phyloP scores from a whole-genome alignment of 2,888 invertebrate genomes.

The Agapetus fuscipes region DNA sequence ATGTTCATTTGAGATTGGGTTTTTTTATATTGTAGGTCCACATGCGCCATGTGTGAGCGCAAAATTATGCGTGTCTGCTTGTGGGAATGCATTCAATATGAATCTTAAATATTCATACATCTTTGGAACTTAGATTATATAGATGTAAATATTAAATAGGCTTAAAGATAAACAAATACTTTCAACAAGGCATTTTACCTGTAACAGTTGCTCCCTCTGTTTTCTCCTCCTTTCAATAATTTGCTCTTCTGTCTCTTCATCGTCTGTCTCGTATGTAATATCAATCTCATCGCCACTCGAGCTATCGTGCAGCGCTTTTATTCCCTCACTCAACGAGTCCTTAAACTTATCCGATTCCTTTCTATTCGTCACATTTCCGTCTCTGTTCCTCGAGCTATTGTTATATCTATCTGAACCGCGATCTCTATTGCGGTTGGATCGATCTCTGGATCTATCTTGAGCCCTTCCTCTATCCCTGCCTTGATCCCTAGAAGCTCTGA shows the following conservation, averaged over 20 bases:
- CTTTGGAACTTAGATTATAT: too few species aligned
- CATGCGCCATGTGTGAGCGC: too few species aligned
- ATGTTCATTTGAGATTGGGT: too few species aligned
- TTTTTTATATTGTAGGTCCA: too few species aligned
- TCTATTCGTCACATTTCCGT: conserved; percentile 29
- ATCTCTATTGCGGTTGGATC: conserved; percentile 30
- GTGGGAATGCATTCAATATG: too few species aligned
- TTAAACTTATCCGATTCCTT: conserved; percentile 49
- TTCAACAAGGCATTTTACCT: too few species aligned
- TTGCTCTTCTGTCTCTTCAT: conserved; percentile 86
- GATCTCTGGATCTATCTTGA: conserved; percentile 28
- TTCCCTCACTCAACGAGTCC: conserved; percentile 71
- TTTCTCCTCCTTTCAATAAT: conserved; percentile 84
- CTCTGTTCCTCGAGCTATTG: conserved; percentile 27
- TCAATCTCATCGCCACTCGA: conserved; percentile 64
- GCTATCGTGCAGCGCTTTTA: conserved; percentile 57
- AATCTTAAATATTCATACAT: too few species aligned
- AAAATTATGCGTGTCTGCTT: too few species aligned
- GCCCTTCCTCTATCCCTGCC: conserved; percentile 30
- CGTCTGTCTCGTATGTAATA: conserved; percentile 64
- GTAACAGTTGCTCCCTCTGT: conserved; percentile 77
- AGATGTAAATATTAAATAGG: too few species aligned
- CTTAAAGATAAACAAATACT: too few species aligned
- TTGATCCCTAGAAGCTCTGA: conserved; percentile 31
- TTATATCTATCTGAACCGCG: too few species aligned